These are phyloP conservation scores for Epicampocera succincta DNA, from an alignment of 2,888 invertebrate genomes.

Conservation along the genomic window DNA sequence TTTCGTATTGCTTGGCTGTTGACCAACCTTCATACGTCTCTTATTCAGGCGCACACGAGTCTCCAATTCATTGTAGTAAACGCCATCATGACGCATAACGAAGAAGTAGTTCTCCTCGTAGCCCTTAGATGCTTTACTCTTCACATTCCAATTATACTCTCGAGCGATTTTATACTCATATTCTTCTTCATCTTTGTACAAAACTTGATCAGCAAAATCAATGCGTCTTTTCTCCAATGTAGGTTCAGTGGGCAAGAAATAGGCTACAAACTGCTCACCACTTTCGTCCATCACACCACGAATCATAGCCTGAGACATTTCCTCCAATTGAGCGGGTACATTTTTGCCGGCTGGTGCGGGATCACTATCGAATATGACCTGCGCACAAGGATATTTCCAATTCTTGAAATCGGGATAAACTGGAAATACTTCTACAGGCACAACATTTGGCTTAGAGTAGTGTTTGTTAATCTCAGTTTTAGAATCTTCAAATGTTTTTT, in stretches of 20 bases:
- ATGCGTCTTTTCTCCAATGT: conserved; percentile 93
- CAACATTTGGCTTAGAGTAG: conserved; percentile 97
- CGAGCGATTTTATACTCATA: conserved; percentile 99
- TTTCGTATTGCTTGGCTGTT: conserved; percentile 82
- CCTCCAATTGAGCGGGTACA: conserved; percentile 94
- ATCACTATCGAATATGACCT: conserved; percentile 99
- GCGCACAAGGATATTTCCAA: conserved; percentile 99
- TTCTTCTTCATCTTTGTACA: conserved; percentile 93
- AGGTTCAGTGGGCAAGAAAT: conserved; percentile 97
- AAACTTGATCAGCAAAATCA: conserved; percentile 88
- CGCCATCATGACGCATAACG: conserved; percentile 93
- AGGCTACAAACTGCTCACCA: conserved; percentile 99
- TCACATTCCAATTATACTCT: conserved; percentile 99
- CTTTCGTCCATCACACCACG: conserved; percentile 99
- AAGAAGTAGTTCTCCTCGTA: conserved; percentile 99
- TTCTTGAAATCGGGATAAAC: conserved; percentile 97
- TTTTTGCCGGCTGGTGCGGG: conserved; percentile 95
- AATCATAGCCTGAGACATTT: conserved; percentile 99
- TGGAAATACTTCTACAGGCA: conserved; percentile 92
- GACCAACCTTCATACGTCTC: conserved; percentile 90
- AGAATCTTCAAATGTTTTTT: conserved; percentile 97
- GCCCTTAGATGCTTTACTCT: conserved; percentile 96
- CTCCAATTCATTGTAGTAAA: conserved; percentile 97
- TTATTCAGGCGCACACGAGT: conserved; percentile 97
- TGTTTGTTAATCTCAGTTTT: conserved; percentile 93